These are phyloP conservation scores for Poecilia picta DNA, from an alignment of 2,797 vertebrate genomes.

Conservation along the genomic window DNA sequence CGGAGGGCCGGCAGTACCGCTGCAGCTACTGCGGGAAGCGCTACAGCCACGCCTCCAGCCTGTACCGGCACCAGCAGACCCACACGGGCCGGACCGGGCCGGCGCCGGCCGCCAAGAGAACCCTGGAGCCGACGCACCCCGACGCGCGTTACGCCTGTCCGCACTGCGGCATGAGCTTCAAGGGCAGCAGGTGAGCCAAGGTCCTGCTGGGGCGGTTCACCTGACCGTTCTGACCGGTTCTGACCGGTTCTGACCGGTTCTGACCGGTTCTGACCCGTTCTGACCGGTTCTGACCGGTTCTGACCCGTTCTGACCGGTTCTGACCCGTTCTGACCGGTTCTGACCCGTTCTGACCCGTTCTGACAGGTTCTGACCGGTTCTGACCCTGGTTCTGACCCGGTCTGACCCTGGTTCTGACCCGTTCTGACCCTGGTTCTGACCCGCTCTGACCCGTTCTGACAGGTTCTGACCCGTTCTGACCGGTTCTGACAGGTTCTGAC, in stretches of 20 bases:
- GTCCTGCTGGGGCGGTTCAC: background rate
- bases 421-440: background rate
- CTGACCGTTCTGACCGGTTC: background rate
- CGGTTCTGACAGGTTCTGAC: too few relatives aligned
- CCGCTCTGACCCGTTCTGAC: too few relatives aligned
- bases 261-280: too few relatives aligned
- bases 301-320: too few relatives aligned
- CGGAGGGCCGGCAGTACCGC: slow-evolving; percentile 67
- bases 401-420: too few relatives aligned
- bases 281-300: too few relatives aligned
- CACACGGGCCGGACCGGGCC: slow-evolving; percentile 54
- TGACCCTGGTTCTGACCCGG: too few relatives aligned
- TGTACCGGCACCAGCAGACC: slow-evolving; percentile 79
- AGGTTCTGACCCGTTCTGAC: too few relatives aligned
- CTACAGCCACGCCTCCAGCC: slow-evolving; percentile 77
- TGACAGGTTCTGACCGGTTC: too few relatives aligned
- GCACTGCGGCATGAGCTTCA: slow-evolving; percentile 81
- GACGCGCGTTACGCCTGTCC: slow-evolving; percentile 75
- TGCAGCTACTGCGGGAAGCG: slow-evolving; percentile 76
- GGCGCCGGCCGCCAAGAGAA: slow-evolving; percentile 35
- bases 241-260: background rate
- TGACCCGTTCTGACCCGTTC: too few relatives aligned
- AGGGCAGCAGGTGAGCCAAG: slow-evolving; percentile 70
- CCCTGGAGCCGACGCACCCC: slow-evolving; percentile 46
- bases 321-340: too few relatives aligned